Evolutionary conservation across 1,140 invertebrate species (phyloP).

Genomic region (Babylonia areolata): DNA sequence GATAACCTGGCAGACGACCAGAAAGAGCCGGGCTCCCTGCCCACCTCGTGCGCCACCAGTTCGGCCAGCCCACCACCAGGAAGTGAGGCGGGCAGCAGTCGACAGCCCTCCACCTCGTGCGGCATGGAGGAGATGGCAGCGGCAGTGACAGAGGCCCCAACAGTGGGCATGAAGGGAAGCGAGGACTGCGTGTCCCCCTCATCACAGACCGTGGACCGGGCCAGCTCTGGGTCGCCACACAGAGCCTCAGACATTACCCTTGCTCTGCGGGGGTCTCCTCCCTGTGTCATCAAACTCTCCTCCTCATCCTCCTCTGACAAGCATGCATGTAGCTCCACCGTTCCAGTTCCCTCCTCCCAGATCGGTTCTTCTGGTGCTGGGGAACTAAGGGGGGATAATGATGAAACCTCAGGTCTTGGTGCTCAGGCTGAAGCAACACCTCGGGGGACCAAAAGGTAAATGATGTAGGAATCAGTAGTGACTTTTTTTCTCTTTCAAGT

Average conservation of each 20-base stretch:
- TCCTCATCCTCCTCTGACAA: background rate
- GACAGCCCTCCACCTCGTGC: background rate
- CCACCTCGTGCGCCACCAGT: constrained; percentile 4
- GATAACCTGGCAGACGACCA: constrained; percentile 41
- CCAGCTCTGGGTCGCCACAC: background rate
- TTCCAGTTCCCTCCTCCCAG: constrained; percentile 5
- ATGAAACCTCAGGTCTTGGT: background rate
- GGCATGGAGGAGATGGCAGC: constrained; percentile 12
- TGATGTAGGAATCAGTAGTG: background rate
- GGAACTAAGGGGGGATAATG: background rate
- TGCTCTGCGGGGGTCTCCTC: background rate
- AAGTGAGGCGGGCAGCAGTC: background rate
- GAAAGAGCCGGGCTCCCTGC: background rate
- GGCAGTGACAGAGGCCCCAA: background rate
- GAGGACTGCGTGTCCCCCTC: constrained; percentile 27
- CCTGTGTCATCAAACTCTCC: constrained; percentile 7
- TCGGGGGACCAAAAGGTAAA: constrained; percentile 33
- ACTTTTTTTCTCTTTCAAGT: too few relatives aligned
- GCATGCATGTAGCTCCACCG: constrained; percentile 1
- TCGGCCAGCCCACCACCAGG: constrained; percentile 13
- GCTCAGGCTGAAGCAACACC: background rate
- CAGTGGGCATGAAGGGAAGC: background rate
- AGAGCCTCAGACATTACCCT: background rate
- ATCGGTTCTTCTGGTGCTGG: background rate
- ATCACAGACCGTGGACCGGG: background rate